Conservation (phyloP, 30 jellyfish, hydroid and myxozoan species). For the Aurelia sp. region DNA sequence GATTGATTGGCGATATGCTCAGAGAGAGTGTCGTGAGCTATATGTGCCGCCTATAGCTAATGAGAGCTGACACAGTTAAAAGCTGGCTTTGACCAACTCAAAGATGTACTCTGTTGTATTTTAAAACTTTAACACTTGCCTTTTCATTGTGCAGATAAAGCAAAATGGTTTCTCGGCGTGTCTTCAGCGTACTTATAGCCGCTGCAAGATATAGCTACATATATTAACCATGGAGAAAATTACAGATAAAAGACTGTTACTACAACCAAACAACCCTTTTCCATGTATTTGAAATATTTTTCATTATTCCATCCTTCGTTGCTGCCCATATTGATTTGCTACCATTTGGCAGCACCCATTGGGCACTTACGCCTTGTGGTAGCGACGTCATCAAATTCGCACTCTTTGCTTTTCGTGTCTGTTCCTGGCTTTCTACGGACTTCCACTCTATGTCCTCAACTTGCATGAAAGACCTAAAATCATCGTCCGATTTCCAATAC, state of each 20-base stretch:
- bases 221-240: too few species aligned
- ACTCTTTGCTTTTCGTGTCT: background rate
- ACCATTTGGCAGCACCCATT: background rate
- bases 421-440: conserved; percentile 13
- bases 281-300: background rate
- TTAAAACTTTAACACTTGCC: too few species aligned
- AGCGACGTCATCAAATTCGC: background rate
- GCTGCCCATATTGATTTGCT: conserved; percentile 25
- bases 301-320: conserved; percentile 6
- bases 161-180: too few species aligned
- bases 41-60: too few species aligned
- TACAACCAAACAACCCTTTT: background rate
- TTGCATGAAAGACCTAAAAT: background rate
- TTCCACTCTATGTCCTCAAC: conserved; percentile 31
- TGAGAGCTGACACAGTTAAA: too few species aligned
- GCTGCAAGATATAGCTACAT: too few species aligned
- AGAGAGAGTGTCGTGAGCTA: too few species aligned
- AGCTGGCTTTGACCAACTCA: too few species aligned
- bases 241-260: background rate
- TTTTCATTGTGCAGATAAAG: too few species aligned
- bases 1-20: too few species aligned
- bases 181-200: too few species aligned
- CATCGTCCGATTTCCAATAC: background rate
- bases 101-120: too few species aligned
- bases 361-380: background rate